Base-by-base conservation (phyloP, 2,113 vertebrate species). In the Oreochromis tanganicae region DNA sequence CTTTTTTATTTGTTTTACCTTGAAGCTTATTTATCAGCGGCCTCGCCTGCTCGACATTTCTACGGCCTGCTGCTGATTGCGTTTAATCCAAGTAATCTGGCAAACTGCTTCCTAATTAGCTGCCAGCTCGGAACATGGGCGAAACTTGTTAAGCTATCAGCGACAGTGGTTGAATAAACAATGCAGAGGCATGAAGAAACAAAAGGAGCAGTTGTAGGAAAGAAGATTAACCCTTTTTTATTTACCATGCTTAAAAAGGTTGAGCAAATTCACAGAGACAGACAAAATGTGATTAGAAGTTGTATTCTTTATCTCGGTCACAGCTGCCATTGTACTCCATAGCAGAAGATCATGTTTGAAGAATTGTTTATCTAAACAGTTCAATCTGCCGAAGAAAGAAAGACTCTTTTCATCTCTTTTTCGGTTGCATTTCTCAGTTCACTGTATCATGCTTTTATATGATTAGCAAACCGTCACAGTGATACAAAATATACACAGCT, bases 41-140 rank as follows among this genome's bases (percentile, higher is more conserved):
- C 24, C 75, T 32, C 71, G 66, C 46, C 75, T 86, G 56, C 59
- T 83, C 87, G 87, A 92, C 85, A 87, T 90, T 86, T 93, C 21
- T 61, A 80, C 24, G 54, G 41, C 68, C 78, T 79, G 78, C 88
- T 84, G 80, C n/a, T 88, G 82, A 89, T 87, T 91, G 73, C 36
- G 90, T 91, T 92, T 85, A 86, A 88, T 93, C 88, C 83, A 89
- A 85, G 48, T 36, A 68, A 48, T 88, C 57, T 54, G 82, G 83
- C 63, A 87, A 91, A 92, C 79, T 43, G 54, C 85, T 89, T 82
- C 71, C 71, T 93, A 92, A 93, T 93, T 93, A 92, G 87, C 63
- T 91, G 83, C 91, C 83, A 87, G 84, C 63, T 82, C 50, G 1
- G n/a, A 89, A 88, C 85, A 90, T 63, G 54, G 57, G 46, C 2